Base-by-base conservation (phyloP, 2,797 vertebrate species). In the Neosilurus hyrtlii region DNA sequence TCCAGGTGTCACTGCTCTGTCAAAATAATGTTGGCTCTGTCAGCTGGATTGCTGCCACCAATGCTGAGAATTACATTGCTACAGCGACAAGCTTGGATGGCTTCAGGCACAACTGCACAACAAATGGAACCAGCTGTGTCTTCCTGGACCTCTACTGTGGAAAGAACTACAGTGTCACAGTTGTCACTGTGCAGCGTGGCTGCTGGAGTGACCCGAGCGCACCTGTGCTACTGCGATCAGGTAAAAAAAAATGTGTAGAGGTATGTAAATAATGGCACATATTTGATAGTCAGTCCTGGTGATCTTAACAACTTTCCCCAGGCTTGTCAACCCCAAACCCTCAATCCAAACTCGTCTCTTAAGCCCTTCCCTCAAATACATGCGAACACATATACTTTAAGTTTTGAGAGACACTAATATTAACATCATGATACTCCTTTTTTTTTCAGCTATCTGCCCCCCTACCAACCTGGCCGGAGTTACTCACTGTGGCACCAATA, bases 381-480 rank as follows among this genome's bases (percentile, higher is more conserved):
- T 18, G 2, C 52, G 18, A 30, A 10, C 16, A 3, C 15, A 57
- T 7, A 22, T 12, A 24, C 2, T 49, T 26, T 12, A 62, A 62
- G 35, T 8, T 22, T 76, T 61, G 26, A 26, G 51, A 16, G 14
- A 35, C 15, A 63, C 9, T 76, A 76, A 61, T 1, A 74, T 4
- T 12, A 62, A 66, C 35, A 67, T 80, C 37, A 71, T 71, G 18
- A 26, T 26, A 56, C 12, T 4, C 22, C 56, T 80, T 57, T 56
- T 49, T 49, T 24, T 12, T 77, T 24, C 86, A 95, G 95, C 90
- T 74, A 90, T 94, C 68, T 95, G 95, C 77, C 92, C 94, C 0
- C 95, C 94, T 2, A 72, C 78, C 2, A 80, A 82, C 62, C 63
- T 95, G 82, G 63, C 26, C 0, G 92, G 88, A 20, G 82, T 71